Base-by-base conservation (phyloP, 92 coral and sea anemone species). In the Bergia puertoricense region DNA sequence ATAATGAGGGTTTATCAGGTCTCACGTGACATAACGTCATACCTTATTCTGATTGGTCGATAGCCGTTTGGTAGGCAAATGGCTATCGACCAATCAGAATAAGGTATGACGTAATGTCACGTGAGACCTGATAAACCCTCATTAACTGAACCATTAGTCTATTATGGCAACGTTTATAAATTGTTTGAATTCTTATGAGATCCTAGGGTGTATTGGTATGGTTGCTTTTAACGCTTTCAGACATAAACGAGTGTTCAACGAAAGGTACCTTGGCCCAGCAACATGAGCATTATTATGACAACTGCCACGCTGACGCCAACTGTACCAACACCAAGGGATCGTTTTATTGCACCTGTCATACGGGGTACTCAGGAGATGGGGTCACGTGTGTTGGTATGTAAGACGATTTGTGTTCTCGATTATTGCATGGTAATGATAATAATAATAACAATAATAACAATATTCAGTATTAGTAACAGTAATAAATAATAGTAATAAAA, bases 281-380 rank as follows among this genome's bases (percentile, higher is more conserved):
- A 20, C 56, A 78, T 48, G 38, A n/a, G 16, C 65, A 78, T 20
- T 45, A 44, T 15, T 14, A n/a, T 78, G 59, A 93, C 88, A 94
- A 93, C 88, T 94, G 98, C 46, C 95, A 95, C 84, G 88, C 40
- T 22, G 93, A 95, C 67, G 93, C 98, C 45, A 93, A 92, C 91
- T 95, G 98, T 62, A 86, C 92, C 81, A 93, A 95, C 93, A 93
- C 92, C 83, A 89, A 92, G 78, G 98, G 98, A 41, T 93, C 98
- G 43, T 95, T 91, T 85, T 89, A 90, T 86, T 95, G 98, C 69
- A 92, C 96, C 44, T 95, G 98, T 89, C 93, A 89, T 77, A 77
- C 85, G 81, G 98, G 98, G 46, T 95, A 90, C 88, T 93, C 96
- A 22, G 98, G 98, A 88, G 80, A 94, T 89, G 96, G 96, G n/a